Base-by-base conservation (phyloP, 2,113 vertebrate species). In the Reinhardtius hippoglossoides region DNA sequence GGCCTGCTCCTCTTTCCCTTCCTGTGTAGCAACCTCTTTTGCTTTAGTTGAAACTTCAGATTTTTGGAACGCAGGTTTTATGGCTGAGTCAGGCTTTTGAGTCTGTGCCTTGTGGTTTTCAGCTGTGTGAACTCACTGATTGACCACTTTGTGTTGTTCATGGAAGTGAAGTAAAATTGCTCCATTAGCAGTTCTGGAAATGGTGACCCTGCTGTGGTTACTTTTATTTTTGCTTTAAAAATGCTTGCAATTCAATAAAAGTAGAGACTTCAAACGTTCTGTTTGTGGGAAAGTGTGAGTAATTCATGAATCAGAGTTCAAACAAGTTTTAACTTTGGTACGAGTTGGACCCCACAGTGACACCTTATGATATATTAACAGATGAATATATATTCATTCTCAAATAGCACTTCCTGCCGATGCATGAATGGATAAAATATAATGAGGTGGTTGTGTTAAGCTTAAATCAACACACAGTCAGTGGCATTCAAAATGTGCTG, bases 101-200 rank as follows among this genome's bases (percentile, higher is more conserved):
- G 21, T 23, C 21, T 24, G 27, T 27, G 56, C 54, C 54, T 56
- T 24, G 26, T 58, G 26, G 56, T 27, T 27, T 27, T 58, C 13
- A 58, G 56, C 26, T 58, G 24, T 58, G 58, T 35, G 54, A 65
- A 71, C 54, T 75, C 80, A 73, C 64, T 80, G 82, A 89, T 83
- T 78, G 67, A 77, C 77, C 70, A 66, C 62, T 40, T 61, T 81
- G 73, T 83, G 68, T 37, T 52, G 63, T 76, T 79, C 63, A 18
- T 54, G 61, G 57, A 70, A 9, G 35, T 24, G 27, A 23, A 42
- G 31, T 56, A 59, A 85, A 90, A 88, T 52, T 61, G 79, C 75
- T 87, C 84, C 27, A 74, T 79, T 85, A 66, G 31, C 21, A 31
- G 63, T 56, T 69, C 60, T 72, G 40, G 56, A 89, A 90, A 84